Base-by-base conservation (phyloP, 2,113 vertebrate species). In the Girardinichthys multiradiatus region DNA sequence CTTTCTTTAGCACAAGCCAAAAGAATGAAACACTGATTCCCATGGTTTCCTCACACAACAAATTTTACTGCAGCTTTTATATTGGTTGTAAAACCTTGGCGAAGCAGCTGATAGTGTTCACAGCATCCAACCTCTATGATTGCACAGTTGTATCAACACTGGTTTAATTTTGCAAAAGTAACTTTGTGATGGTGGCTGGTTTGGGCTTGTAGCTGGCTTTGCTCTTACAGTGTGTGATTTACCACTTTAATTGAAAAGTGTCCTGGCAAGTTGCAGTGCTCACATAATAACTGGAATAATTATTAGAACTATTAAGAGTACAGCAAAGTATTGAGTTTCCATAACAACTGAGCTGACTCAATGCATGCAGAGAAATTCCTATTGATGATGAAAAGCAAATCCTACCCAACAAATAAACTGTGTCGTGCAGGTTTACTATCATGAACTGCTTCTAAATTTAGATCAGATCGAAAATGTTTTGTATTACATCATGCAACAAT, bases 261-360 rank as follows among this genome's bases (percentile, higher is more conserved):
- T 74, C 30, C 63, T 70, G 65, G 61, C 21, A 42, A 26, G 70
- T 37, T 14, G 70, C 61, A 37, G 70, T 27, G 57, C n/a, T 9
- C 42, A 64, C 31, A 2, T 59, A 72, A 78, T 59, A 58, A 68
- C 74, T 66, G 51, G 61, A 54, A 33, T 78, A 75, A 88, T 86
- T 42, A 79, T 69, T 68, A 26, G 54, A 75, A 75, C 72, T 76
- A 73, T 86, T 80, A 70, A 74, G 45, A 30, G 63, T 63, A 45
- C 24, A 0, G 45, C 21, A 64, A 79, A 72, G 42, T 62, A 45
- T 69, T 81, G 15, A 48, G 67, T 67, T 74, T 70, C 69, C 45
- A 31, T 60, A 77, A 72, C 86, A n/a, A 26, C 24, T 65, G 66
- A 65, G 31, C 27, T 35, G 81, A 77, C 70, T 76, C 77, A 39